phyloP scores from a whole-genome alignment of 2,113 vertebrate species.

The Trematomus loennbergii region DNA sequence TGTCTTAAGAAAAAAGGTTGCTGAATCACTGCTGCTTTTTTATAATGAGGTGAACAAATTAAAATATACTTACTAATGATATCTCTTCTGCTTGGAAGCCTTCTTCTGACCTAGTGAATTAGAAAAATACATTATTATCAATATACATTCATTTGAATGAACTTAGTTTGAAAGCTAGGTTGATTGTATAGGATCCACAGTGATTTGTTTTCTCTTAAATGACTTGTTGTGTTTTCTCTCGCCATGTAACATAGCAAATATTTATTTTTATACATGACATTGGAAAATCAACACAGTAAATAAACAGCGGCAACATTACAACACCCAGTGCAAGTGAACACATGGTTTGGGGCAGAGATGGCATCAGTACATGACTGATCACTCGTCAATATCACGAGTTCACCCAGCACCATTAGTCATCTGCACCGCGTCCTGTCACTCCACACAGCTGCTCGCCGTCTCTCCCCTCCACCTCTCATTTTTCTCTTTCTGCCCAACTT shows the following conservation, averaged over 20 bases:
- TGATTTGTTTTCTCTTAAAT: neutral
- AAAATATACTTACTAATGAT: neutral
- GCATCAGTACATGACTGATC: constrained; percentile 78
- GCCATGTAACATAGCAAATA: neutral
- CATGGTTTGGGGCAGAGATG: constrained; percentile 62
- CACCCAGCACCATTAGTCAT: constrained; percentile 77
- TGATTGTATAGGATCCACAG: neutral
- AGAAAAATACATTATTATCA: neutral
- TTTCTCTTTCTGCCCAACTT: constrained; percentile 73
- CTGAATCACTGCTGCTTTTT: neutral
- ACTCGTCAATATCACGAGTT: constrained; percentile 75
- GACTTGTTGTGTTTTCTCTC: neutral
- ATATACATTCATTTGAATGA: neutral
- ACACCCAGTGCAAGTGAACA: constrained; percentile 42
- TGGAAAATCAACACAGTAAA: constrained; percentile 20
- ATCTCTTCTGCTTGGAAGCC: neutral
- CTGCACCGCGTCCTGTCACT: constrained; percentile 69
- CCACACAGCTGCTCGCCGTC: constrained; percentile 78
- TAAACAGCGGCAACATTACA: constrained; percentile 36
- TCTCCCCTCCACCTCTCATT: constrained; percentile 64
- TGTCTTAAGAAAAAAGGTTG: neutral
- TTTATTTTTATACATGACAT: constrained; percentile 9
- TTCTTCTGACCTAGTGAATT: neutral
- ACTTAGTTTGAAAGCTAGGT: neutral
- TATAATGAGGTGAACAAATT: neutral